phyloP scores from a whole-genome alignment of 2,888 invertebrate genomes.

The Limenitis camilla region DNA sequence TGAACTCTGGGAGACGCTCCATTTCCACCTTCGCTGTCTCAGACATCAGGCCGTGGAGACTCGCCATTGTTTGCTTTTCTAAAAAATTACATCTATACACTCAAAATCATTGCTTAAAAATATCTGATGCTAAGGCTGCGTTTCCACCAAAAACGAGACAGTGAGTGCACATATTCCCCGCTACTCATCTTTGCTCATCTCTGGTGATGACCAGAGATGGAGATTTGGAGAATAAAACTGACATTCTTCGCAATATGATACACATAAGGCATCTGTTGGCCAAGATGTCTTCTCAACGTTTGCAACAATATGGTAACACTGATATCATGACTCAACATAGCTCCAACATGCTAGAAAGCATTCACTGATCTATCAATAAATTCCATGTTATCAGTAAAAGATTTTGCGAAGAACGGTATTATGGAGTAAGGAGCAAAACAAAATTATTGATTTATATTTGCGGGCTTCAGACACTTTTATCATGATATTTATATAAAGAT shows the following conservation, averaged over 20 bases:
- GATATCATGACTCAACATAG: constrained; percentile 76
- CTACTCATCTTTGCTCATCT: no score
- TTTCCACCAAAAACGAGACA: no score
- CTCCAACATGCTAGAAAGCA: constrained; percentile 74
- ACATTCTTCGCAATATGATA: constrained; percentile 82
- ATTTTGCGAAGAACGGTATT: constrained; percentile 81
- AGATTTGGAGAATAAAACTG: constrained; percentile 87
- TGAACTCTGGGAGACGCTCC: constrained; percentile 77
- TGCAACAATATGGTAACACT: constrained; percentile 71
- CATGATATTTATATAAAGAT: no score
- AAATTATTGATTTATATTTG: background rate
- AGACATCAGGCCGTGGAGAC: constrained; percentile 82
- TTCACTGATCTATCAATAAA: constrained; percentile 76
- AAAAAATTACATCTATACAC: constrained; percentile 3
- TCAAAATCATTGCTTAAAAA: no score
- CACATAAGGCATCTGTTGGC: constrained; percentile 76
- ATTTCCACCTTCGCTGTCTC: constrained; percentile 82
- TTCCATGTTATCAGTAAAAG: constrained; percentile 83
- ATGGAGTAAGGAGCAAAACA: constrained; percentile 74
- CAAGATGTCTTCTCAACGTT: constrained; percentile 77
- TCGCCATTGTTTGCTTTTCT: constrained; percentile 82
- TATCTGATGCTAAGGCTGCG: no score
- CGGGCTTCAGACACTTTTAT: no score
- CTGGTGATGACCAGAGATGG: no score
- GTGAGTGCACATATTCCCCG: no score